Conservation (phyloP, 2,888 invertebrate species). For the Heliconius ethilla region DNA sequence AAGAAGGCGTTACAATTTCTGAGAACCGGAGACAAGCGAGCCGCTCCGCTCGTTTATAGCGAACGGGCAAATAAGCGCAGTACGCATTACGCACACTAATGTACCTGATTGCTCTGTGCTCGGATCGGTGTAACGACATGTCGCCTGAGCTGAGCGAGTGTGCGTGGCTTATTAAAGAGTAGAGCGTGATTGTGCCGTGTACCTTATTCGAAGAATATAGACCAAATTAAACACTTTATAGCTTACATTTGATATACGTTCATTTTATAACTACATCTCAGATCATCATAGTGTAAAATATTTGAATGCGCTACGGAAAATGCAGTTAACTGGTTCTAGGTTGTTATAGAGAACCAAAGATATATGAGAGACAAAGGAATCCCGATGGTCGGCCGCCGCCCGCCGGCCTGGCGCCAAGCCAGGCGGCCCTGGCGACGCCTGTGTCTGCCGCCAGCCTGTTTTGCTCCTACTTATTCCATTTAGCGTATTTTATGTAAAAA, state of each 20-base stretch:
- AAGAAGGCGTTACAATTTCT: conserved; percentile 82
- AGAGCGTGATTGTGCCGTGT: conserved; percentile 34
- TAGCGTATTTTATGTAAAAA: conserved; percentile 27
- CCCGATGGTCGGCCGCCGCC: conserved; percentile 77
- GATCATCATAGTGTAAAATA: background rate
- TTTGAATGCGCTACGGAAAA: background rate
- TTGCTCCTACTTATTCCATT: conserved; percentile 48
- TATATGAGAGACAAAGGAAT: conserved; percentile 76
- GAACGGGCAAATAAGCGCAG: conserved; percentile 72
- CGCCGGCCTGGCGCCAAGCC: conserved; percentile 82
- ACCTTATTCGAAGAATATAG: conserved; percentile 27
- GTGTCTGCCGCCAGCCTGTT: conserved; percentile 61
- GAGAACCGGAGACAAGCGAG: conserved; percentile 78
- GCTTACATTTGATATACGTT: background rate
- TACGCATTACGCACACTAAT: conserved; percentile 66
- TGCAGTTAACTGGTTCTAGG: background rate
- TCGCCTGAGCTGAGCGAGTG: conserved; percentile 46
- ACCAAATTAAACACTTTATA: conserved; percentile 5
- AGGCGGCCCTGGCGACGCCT: conserved; percentile 80
- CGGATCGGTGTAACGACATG: conserved; percentile 48
- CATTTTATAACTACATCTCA: background rate
- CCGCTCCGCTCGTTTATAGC: conserved; percentile 69
- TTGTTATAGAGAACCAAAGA: conserved; percentile 32
- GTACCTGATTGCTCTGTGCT: conserved; percentile 45
- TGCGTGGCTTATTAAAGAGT: conserved; percentile 49